A percentile compares a stretch with the other conserved stretches of the same genome.
These are phyloP conservation scores for Sphenodon punctatus DNA, from an alignment of 2,797 vertebrate genomes.

Conservation along the genomic window DNA sequence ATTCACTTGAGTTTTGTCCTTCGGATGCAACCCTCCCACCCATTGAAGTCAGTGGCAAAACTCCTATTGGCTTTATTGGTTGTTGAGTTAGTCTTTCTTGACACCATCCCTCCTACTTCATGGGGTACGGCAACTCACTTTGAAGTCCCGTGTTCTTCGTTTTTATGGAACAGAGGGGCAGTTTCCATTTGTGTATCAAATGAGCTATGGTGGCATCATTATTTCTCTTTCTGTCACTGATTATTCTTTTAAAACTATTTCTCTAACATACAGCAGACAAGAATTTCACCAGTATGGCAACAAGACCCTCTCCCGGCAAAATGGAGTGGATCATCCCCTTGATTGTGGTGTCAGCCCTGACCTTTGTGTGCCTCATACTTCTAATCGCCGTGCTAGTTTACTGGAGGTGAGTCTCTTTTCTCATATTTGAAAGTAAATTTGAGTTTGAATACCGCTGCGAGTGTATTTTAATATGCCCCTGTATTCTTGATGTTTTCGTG, in stretches of 20 bases:
- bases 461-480: background rate
- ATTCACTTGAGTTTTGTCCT: no score
- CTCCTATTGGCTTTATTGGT: no score
- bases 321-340: conserved; percentile 98
- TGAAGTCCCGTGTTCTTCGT: conserved; percentile 36
- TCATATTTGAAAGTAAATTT: background rate
- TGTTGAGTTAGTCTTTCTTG: no score
- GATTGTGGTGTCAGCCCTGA: conserved; percentile 95
- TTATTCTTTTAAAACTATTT: conserved; percentile 43
- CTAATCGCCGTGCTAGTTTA: conserved; percentile 91
- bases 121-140: no score
- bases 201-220: background rate
- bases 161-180: conserved; percentile 52
- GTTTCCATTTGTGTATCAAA: conserved; percentile 25
- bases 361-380: conserved; percentile 94
- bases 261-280: conserved; percentile 81
- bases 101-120: background rate
- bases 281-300: conserved; percentile 84
- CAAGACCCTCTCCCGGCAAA: conserved; percentile 81
- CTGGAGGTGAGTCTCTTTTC: conserved; percentile 87
- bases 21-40: no score
- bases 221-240: conserved; percentile 11
- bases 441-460: background rate
- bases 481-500: background rate
- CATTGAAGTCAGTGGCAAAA: no score